These are phyloP conservation scores for Drosophila littoralis DNA, from an alignment of 1,140 invertebrate genomes.

Conservation along the genomic window DNA sequence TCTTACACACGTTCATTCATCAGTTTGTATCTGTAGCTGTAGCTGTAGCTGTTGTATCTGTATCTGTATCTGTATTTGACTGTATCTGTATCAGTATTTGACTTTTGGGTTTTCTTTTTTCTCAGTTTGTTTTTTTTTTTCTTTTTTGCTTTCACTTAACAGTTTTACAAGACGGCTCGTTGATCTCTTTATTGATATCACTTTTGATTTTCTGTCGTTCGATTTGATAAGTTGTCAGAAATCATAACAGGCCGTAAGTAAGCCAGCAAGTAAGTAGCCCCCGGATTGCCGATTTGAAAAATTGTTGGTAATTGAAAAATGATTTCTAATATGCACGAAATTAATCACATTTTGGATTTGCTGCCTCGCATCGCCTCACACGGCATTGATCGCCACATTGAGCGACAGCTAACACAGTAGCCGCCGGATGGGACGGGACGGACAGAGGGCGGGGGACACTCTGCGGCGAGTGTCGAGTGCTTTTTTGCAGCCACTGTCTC, in stretches of 20 bases:
- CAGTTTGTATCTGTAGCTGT: conserved; percentile 29
- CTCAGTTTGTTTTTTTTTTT: conserved; percentile 8
- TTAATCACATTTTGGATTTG: conserved; percentile 83
- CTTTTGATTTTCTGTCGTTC: conserved; percentile 79
- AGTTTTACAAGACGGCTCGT: conserved; percentile 62
- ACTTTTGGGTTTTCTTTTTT: conserved; percentile 28
- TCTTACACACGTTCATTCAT: conserved; percentile 1
- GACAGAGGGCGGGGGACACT: background rate
- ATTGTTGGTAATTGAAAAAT: conserved; percentile 79
- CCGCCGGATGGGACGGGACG: conserved; percentile 25
- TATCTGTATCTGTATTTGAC: conserved; percentile 10
- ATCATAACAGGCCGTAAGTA: conserved; percentile 68
- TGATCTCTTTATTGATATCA: conserved; percentile 83
- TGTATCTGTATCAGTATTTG: conserved; percentile 10
- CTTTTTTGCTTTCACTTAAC: conserved; percentile 69
- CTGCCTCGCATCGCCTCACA: conserved; percentile 30
- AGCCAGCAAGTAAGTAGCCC: conserved; percentile 58
- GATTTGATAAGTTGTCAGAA: conserved; percentile 81
- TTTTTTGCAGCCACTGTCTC: conserved; percentile 54
- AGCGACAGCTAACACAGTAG: conserved; percentile 80
- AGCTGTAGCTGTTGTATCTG: conserved; percentile 22
- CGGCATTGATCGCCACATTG: conserved; percentile 70
- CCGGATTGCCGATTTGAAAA: conserved; percentile 33
- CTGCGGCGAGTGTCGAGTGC: conserved; percentile 36
- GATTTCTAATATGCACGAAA: conserved; percentile 83